Base-by-base conservation (phyloP, 2,113 vertebrate genomes). In the Phasianus colchicus region DNA sequence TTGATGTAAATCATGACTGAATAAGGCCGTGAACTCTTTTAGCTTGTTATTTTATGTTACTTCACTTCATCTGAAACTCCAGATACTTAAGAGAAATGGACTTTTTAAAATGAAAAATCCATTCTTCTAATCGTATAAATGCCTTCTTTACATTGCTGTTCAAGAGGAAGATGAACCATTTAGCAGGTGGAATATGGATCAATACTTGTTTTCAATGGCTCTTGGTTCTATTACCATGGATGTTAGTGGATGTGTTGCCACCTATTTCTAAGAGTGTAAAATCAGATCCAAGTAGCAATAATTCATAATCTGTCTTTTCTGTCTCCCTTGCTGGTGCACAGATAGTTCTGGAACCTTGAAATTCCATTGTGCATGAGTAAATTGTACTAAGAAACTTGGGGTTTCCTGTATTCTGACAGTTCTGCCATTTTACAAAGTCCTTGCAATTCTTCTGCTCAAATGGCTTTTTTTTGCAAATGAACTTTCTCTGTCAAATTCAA, bases 91-190 rank as follows among this genome's bases (percentile, higher is more conserved):
- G 34, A 91, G 25, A 86, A 92, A 95, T 75, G 64, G 82, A 72
- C 80, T 94, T 92, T n/a, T 92, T 81, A 24, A 91, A 89, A 91
- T 64, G 61, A 92, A 91, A 95, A 81, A 93, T 72, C 76, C 20
- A 42, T 90, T 86, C 72, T 79, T 61, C 57, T 64, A 86, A 86
- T 40, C 69, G 78, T 65, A 54, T 7, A 84, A 90, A 84, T 66
- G 45, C 27, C 21, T 94, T 78, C 57, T 61, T 76, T 79, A 38
- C 52, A 50, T 86, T 90, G 13, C 71, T 78, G 81, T 70, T 95
- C 40, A 27, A 57, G 21, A 83, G 36, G 45, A 90, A 92, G 88
- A 91, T 57, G 38, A 92, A 34, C 38, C 50, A 74, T n/a, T 50
- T 69, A 86, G 69, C 47, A 71, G 88, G 55, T 18, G 64, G 69